These are phyloP conservation scores for Micropoecilia bifurca DNA, from an alignment of 2,797 vertebrate genomes.

Conservation along the genomic window DNA sequence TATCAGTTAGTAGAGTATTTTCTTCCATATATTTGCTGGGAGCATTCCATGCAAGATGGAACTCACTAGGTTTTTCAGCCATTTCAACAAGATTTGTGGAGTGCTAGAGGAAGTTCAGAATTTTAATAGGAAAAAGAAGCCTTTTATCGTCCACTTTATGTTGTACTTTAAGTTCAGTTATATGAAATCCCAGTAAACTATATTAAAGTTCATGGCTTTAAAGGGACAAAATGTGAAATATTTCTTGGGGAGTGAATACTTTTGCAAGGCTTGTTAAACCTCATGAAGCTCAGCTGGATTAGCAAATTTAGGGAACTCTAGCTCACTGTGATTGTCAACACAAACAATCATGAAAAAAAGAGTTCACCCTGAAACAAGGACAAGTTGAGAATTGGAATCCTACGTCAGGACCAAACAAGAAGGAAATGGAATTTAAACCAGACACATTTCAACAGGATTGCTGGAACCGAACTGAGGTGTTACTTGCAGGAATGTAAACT, in stretches of 20 bases:
- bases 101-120: not conserved
- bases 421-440: constrained; percentile 58
- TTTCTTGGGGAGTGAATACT: not conserved
- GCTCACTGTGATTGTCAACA: not conserved
- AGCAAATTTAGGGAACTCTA: not conserved
- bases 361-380: constrained; percentile 4
- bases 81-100: not conserved
- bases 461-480: constrained; percentile 52
- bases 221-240: not conserved
- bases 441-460: constrained; percentile 48
- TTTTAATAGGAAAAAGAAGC: not conserved
- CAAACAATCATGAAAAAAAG: not conserved
- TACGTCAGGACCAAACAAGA: constrained; percentile 28
- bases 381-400: constrained; percentile 4
- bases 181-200: not conserved
- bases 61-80: not conserved
- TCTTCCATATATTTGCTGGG: not conserved
- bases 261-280: not conserved
- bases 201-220: not conserved
- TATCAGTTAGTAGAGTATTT: not conserved
- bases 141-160: not conserved
- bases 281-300: not conserved
- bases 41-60: not conserved
- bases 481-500: constrained; percentile 71
- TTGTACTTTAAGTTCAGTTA: not conserved